Evolutionary conservation across 2,113 vertebrate genomes (phyloP).

Genomic region (Chloropsis hardwickii): DNA sequence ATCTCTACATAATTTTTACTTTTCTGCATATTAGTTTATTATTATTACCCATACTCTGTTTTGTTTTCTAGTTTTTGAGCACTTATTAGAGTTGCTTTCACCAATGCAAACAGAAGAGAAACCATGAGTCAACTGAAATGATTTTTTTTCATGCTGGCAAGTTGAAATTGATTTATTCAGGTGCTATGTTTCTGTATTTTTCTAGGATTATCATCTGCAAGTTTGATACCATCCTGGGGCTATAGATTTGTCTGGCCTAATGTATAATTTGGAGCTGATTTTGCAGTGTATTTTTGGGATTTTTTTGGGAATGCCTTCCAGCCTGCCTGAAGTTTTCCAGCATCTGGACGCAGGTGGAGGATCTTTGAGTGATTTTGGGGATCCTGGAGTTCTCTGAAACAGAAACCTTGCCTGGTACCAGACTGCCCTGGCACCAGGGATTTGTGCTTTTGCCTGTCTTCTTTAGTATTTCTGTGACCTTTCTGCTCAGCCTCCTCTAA

Average conservation of each 20-base stretch:
- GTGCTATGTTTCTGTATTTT: background rate
- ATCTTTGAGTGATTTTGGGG: background rate
- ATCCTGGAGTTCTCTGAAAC: background rate
- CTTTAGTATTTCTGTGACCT: background rate
- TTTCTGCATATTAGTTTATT: background rate
- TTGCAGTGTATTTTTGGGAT: background rate
- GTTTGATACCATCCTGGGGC: background rate
- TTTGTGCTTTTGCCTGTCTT: background rate
- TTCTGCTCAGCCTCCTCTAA: background rate
- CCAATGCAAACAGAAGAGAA: background rate
- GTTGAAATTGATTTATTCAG: background rate
- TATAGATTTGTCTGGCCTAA: background rate
- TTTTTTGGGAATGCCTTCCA: background rate
- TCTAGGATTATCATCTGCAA: background rate
- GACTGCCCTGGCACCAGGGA: background rate
- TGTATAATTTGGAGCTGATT: background rate
- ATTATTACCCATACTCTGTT: background rate
- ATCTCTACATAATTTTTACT: background rate
- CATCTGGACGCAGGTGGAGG: background rate
- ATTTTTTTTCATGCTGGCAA: background rate
- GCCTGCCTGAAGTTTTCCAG: background rate
- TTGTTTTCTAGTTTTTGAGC: background rate
- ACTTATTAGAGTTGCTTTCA: background rate
- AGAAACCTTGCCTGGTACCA: accelerated
- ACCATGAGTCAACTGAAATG: background rate